phyloP scores from a whole-genome alignment of 2,888 invertebrate genomes.

The Dermolepida albohirtum region DNA sequence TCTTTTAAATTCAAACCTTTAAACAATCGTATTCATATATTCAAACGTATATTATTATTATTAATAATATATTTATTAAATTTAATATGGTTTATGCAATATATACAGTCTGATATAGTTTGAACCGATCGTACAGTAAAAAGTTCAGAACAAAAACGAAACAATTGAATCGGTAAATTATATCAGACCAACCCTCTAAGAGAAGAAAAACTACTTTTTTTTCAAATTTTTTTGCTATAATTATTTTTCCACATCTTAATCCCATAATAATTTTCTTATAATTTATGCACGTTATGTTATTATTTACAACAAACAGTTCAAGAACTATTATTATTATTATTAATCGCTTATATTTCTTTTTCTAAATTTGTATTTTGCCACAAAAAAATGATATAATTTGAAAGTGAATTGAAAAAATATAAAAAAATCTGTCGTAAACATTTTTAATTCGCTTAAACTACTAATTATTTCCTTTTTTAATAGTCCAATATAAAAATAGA shows the following conservation, averaged over 20 bases:
- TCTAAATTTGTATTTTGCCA: no score
- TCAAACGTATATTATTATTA: constrained; percentile 17
- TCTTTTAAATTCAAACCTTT: constrained; percentile 4
- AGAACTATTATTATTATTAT: no score
- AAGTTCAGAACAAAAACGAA: constrained; percentile 12
- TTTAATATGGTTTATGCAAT: constrained; percentile 16
- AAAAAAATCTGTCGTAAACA: constrained; percentile 26
- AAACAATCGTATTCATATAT: constrained; percentile 9
- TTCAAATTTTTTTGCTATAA: constrained; percentile 5
- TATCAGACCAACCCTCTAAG: constrained; percentile 62
- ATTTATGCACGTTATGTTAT: background rate
- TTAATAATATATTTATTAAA: constrained; percentile 29
- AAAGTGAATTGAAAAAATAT: constrained; percentile 1
- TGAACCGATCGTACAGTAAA: background rate
- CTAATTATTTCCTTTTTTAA: constrained; percentile 58
- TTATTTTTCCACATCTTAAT: constrained; percentile 20
- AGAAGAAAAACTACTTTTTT: constrained; percentile 47
- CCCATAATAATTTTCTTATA: constrained; percentile 8
- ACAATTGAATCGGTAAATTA: constrained; percentile 13
- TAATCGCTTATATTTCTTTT: constrained; percentile 45
- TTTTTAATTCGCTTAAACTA: constrained; percentile 17
- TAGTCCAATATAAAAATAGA: constrained; percentile 68
- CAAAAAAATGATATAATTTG: constrained; percentile 16
- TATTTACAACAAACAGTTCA: constrained; percentile 31
- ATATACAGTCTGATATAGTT: constrained; percentile 48